These are phyloP conservation scores for Epicampocera succincta DNA, from an alignment of 2,888 invertebrate genomes.

Conservation along the genomic window DNA sequence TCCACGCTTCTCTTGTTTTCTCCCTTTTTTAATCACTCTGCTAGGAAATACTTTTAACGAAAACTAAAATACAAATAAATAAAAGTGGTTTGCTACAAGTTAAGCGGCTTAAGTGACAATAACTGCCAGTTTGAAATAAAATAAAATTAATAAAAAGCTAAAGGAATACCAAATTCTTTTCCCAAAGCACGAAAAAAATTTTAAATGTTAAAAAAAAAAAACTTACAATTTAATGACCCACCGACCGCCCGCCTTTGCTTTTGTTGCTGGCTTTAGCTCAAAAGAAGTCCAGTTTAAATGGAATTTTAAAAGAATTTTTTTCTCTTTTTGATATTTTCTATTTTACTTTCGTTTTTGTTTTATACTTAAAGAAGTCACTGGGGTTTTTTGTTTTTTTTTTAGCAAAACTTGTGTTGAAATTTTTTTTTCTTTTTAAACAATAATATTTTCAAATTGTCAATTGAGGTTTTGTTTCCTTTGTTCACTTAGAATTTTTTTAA, in stretches of 20 bases:
- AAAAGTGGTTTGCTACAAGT: slow-evolving; percentile 2
- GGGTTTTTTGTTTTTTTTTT: too few species aligned
- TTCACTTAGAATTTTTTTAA: too few species aligned
- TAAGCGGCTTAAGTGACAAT: slow-evolving; percentile 59
- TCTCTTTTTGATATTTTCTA: not conserved
- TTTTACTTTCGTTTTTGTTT: not conserved
- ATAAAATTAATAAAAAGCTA: slow-evolving; percentile 35
- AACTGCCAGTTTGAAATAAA: slow-evolving; percentile 48
- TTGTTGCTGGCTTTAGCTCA: not conserved
- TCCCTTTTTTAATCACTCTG: slow-evolving; percentile 4
- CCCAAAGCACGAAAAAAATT: slow-evolving; percentile 8
- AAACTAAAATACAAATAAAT: not conserved
- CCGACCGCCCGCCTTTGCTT: not conserved
- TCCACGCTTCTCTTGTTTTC: not conserved
- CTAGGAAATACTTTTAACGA: not conserved
- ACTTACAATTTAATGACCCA: not conserved
- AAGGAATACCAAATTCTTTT: too few species aligned
- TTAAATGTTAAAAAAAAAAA: not conserved
- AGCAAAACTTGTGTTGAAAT: too few species aligned
- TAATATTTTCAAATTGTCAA: too few species aligned
- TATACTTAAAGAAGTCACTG: too few species aligned
- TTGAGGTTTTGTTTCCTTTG: too few species aligned
- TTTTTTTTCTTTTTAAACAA: too few species aligned
- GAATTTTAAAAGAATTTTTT: not conserved
- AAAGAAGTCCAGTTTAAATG: slow-evolving; percentile 41